Base-by-base conservation (phyloP, 2,113 vertebrate genomes). In the Dendropsophus ebraccatus region DNA sequence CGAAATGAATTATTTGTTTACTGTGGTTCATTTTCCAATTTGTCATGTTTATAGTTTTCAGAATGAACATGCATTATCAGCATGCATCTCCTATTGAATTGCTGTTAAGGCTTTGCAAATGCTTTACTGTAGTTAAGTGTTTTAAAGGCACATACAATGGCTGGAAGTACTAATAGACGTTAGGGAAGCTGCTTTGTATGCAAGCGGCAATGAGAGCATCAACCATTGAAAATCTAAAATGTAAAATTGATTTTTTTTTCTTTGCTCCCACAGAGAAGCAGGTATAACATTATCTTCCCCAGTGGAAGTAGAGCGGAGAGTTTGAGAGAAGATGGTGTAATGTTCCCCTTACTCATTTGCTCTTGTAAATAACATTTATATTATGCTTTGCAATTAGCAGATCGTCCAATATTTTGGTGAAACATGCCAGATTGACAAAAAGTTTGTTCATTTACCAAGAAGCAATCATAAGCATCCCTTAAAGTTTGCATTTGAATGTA, bases 101-200 rank as follows among this genome's bases (percentile, higher is more conserved):
- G 37, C 65, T 30, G 78, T 90, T 88, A 65, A 69, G 87, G 45
- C 77, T 90, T 94, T 92, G 89, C 91, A 95, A 94, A 93, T 91
- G 90, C 86, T 93, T 94, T 91, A 94, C 90, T 92, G 32, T 92
- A 90, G 93, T 92, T 93, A 91, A 95, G 88, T 91, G 90, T 92
- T 91, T 94, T 94, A 82, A 89, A 93, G 89, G 90, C 76, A 47
- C 90, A 75, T 91, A 82, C 88, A 91, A 91, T 92, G 90, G 90
- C 90, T 93, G 92, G 65, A 81, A 79, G 0, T 87, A 88, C 41
- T 21, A 74, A 88, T 89, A 25, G 50, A 72, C 67, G 45, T 52
- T 89, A 89, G 83, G 37, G 88, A 86, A 28, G 45, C 47, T 88
- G 52, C 86, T 0, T 0, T 88, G 2, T 81, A 85, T 88, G 69